Percentiles rank a stretch among this genome's conserved stretches.
These are phyloP conservation scores for Theonella swinhoei DNA, from an alignment of 37 sponge, comb jelly and placozoan species.

Conservation along the genomic window DNA sequence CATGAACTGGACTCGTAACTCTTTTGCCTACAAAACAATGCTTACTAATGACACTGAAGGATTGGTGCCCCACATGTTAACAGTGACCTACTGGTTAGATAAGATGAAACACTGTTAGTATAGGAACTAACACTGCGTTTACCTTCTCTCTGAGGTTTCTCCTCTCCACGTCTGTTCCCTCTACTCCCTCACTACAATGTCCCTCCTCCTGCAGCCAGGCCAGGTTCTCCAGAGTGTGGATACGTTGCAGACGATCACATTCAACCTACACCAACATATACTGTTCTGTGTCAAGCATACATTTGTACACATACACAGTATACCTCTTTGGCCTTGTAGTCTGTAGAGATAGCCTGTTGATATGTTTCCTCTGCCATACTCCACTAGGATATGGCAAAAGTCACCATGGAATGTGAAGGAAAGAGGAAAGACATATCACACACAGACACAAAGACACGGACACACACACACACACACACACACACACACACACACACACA, in stretches of 20 bases:
- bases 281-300: too few species aligned
- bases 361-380: constrained; percentile 46
- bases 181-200: neutral
- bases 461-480: too few species aligned
- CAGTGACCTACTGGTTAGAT: too few species aligned
- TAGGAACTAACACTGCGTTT: neutral
- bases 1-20: constrained; percentile 39
- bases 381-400: constrained; percentile 25
- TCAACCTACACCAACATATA: too few species aligned
- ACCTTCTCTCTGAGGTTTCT: constrained; percentile 23
- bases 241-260: constrained; percentile 67
- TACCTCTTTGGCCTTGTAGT: constrained; percentile 30
- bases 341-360: constrained; percentile 71
- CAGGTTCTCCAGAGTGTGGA: constrained; percentile 87
- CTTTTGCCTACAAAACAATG: constrained; percentile 28
- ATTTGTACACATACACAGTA: too few species aligned
- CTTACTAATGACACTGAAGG: neutral
- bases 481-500: too few species aligned
- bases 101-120: too few species aligned
- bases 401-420: too few species aligned
- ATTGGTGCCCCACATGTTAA: neutral
- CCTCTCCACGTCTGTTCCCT: neutral
- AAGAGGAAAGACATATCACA: too few species aligned
- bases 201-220: constrained; percentile 44
- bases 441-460: too few species aligned